phyloP scores from a whole-genome alignment of 2,888 invertebrate genomes.

The Congeria kusceri region DNA sequence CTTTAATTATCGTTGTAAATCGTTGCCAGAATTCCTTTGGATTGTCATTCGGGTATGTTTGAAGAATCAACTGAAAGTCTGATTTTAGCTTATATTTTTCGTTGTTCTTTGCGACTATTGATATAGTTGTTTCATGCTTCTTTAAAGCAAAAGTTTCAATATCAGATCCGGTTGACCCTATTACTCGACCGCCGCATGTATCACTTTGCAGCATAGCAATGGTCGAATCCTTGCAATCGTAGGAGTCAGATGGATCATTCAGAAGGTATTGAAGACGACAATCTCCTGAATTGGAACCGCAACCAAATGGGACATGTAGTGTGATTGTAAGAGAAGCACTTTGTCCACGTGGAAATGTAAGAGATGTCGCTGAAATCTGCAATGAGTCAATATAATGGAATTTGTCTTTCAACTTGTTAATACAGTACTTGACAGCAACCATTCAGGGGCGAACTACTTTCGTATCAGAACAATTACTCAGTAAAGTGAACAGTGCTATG shows the following conservation, averaged over 20 bases:
- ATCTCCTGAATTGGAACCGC: neutral
- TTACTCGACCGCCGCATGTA: constrained; percentile 26
- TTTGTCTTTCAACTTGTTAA: no score
- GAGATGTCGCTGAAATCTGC: constrained; percentile 11
- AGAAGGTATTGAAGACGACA: constrained; percentile 23
- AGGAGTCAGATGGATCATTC: constrained; percentile 24
- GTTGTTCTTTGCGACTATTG: constrained; percentile 37
- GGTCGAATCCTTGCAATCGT: constrained; percentile 25
- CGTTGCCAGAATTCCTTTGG: constrained; percentile 5
- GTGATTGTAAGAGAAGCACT: neutral
- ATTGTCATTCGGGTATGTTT: constrained; percentile 13
- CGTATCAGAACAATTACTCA: no score
- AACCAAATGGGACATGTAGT: constrained; percentile 31
- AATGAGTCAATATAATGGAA: neutral
- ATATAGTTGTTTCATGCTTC: constrained; percentile 8
- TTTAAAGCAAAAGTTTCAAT: neutral
- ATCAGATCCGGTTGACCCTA: neutral
- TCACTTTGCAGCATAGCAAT: constrained; percentile 14
- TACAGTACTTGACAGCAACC: no score
- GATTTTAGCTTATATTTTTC: constrained; percentile 19
- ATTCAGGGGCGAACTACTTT: no score
- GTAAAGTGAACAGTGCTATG: no score
- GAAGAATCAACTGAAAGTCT: constrained; percentile 4
- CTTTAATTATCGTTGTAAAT: neutral
- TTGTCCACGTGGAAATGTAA: constrained; percentile 19